Evolutionary conservation across 2,113 vertebrate genomes (phyloP), one percentile per base, ranked within the genome.

Genomic region (Tragulus kanchil): DNA sequence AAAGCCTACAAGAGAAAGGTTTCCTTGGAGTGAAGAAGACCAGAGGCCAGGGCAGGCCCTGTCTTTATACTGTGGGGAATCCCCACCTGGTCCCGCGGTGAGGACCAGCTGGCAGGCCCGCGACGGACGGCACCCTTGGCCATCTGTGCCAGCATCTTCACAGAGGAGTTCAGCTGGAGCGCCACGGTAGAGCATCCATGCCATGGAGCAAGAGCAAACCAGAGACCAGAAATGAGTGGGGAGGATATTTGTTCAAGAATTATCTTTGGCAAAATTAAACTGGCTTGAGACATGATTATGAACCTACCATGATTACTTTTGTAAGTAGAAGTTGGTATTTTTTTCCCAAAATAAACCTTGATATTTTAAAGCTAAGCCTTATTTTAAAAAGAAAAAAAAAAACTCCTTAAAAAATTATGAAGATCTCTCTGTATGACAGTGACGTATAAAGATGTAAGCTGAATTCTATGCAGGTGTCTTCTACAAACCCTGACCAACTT

Each of bases 191-290:
- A 67, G 69, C 3, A 36, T 23, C 50, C 31, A 0, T 45, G 77
- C 9, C 28, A 4, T 45, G 42, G 15, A 65, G 19, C 5, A 56
- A 48, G 93, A 79, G 54, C 45, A 82, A 15, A 81, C 1, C 7
- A 62, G 45, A 91, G 79, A 45, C 8, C 23, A 50, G 36, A 94
- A 93, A 78, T 62, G 87, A 81, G 26, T 7, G 13, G 31, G 21
- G 42, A 83, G 85, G 13, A 8, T 67, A 73, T 62, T 87, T 3
- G 17, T 28, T 6, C 8, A 82, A 93, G 45, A 52, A 11, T 15
- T 82, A 17, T 86, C 13, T 45, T 91, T 61, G 82, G 45, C 54
- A 65, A 91, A 92, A 85, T 23, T 45, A 86, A 90, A 67, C 23
- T 79, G 31, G 71, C 26, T 42, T 11, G 65, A 13, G 21, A 92